These are phyloP conservation scores for Magallana ariakensis DNA, from an alignment of 1,140 invertebrate genomes.

Conservation along the genomic window DNA sequence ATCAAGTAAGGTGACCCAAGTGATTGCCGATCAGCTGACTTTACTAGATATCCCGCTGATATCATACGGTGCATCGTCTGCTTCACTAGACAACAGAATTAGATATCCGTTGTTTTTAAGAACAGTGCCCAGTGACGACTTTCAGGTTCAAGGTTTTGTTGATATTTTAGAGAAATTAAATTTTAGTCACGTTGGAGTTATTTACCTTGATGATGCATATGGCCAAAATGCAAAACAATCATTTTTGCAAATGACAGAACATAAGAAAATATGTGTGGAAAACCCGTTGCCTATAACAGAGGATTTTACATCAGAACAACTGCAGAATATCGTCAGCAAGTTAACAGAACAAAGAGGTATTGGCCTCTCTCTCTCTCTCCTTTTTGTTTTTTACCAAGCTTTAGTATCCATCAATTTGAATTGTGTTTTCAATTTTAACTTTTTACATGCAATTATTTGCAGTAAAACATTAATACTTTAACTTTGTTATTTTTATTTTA, in stretches of 20 bases:
- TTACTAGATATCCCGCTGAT: conserved; percentile 62
- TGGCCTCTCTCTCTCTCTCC: too few relatives aligned
- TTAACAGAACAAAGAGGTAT: conserved; percentile 42
- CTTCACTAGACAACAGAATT: conserved; percentile 62
- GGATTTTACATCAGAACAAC: conserved; percentile 27
- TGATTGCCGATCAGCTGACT: conserved; percentile 62
- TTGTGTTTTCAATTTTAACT: too few relatives aligned
- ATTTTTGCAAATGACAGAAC: conserved; percentile 51
- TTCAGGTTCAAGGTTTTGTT: conserved; percentile 64
- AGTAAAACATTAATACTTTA: too few relatives aligned
- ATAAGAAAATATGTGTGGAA: conserved; percentile 82
- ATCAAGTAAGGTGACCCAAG: conserved; percentile 64
- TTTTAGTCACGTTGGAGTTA: conserved; percentile 60
- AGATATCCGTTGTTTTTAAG: conserved; percentile 67
- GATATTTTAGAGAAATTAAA: conserved; percentile 54
- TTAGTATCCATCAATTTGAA: too few relatives aligned
- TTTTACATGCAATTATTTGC: too few relatives aligned
- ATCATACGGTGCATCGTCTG: conserved; percentile 66
- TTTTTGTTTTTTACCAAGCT: too few relatives aligned
- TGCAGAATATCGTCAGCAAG: conserved; percentile 44
- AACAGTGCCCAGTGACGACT: conserved; percentile 66
- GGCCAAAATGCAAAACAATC: conserved; percentile 58
- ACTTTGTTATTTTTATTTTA: background rate
- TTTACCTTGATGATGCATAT: conserved; percentile 67
- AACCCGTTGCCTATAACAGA: conserved; percentile 78